phyloP scores from a whole-genome alignment of 2,888 invertebrate genomes.

The Pollenia angustigena region DNA sequence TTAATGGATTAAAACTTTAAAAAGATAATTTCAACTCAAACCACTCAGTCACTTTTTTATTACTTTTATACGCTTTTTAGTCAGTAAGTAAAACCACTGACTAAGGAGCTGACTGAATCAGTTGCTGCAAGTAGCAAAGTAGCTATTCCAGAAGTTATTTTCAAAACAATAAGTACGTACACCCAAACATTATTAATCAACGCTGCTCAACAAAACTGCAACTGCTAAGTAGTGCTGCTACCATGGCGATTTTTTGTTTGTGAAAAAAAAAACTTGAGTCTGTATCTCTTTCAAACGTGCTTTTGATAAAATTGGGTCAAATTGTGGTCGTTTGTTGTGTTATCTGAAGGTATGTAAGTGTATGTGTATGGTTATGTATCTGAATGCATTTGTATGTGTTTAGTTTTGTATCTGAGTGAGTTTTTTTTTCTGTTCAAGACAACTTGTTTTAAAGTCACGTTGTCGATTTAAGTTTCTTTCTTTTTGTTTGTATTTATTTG shows the following conservation, averaged over 20 bases:
- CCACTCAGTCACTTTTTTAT: neutral
- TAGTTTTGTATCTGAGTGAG: neutral
- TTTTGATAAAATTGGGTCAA: constrained; percentile 71
- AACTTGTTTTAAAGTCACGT: constrained; percentile 61
- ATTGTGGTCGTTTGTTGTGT: constrained; percentile 52
- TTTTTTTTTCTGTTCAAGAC: constrained; percentile 13
- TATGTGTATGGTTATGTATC: constrained; percentile 3
- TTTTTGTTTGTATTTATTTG: neutral
- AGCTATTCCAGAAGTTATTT: neutral
- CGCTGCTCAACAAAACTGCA: constrained; percentile 4
- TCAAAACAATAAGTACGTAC: no score
- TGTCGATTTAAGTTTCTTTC: constrained; percentile 53
- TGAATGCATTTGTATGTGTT: neutral
- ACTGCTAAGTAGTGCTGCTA: constrained; percentile 1
- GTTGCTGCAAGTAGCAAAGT: neutral
- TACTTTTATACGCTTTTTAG: constrained; percentile 6
- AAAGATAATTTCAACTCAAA: neutral
- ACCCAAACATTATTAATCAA: neutral
- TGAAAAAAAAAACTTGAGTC: constrained; percentile 47
- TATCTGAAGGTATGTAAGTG: constrained; percentile 1
- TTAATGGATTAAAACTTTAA: constrained; percentile 1
- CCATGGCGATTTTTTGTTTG: constrained; percentile 17
- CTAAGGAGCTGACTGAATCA: neutral
- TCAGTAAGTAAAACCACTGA: neutral
- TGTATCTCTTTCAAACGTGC: constrained; percentile 61